phyloP scores from a whole-genome alignment of 2,797 vertebrate genomes.

The Pygocentrus nattereri region DNA sequence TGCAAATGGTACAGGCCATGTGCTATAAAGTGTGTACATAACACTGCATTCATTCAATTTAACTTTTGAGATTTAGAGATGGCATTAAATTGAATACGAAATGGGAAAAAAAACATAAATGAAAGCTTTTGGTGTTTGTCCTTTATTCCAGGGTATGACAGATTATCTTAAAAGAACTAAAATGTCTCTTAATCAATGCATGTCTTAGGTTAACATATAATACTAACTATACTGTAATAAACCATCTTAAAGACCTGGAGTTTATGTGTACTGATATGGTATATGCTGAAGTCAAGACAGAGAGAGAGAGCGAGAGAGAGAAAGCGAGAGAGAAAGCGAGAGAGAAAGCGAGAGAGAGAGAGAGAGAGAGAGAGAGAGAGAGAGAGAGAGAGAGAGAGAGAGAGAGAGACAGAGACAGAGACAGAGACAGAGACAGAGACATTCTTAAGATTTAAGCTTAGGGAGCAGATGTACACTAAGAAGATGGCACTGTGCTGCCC shows the following conservation, averaged over 20 bases:
- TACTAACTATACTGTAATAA: too few relatives aligned
- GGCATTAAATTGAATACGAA: too few relatives aligned
- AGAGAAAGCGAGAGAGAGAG: background rate
- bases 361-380: background rate
- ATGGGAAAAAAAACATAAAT: background rate
- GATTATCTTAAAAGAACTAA: too few relatives aligned
- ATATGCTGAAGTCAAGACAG: background rate
- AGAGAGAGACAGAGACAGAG: background rate
- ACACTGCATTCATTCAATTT: too few relatives aligned
- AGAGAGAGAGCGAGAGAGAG: background rate
- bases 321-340: background rate
- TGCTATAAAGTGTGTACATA: too few relatives aligned
- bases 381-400: background rate
- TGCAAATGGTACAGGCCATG: background rate
- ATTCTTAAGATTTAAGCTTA: background rate
- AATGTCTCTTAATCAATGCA: background rate
- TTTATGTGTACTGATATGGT: too few relatives aligned
- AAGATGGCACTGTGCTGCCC: conserved; percentile 43
- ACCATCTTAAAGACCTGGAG: too few relatives aligned
- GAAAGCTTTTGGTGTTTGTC: background rate
- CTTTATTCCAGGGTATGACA: background rate
- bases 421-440: background rate
- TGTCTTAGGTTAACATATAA: too few relatives aligned
- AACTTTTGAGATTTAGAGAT: too few relatives aligned
- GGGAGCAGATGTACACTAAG: background rate